A percentile compares a stretch with the other conserved stretches of the same genome.
phyloP scores from a whole-genome alignment of 2,888 invertebrate genomes.

The Xestia rhomboidea region DNA sequence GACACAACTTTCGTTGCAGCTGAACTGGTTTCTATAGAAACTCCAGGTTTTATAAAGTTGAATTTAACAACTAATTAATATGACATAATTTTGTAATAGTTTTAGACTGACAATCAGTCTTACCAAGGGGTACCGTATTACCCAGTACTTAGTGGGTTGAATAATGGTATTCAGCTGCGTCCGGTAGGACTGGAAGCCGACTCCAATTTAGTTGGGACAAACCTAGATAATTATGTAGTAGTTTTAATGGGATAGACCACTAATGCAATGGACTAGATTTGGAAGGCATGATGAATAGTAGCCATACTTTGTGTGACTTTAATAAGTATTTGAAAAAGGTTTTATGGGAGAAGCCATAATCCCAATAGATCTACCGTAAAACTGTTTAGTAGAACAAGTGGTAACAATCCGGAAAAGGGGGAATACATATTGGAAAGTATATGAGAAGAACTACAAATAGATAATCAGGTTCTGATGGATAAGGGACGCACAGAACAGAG shows the following conservation, averaged over 20 bases:
- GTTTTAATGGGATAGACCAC: neutral
- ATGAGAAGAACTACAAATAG: neutral
- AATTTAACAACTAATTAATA: no score
- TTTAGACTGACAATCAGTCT: neutral
- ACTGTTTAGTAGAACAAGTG: neutral
- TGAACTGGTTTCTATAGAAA: constrained; percentile 32
- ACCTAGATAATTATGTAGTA: neutral
- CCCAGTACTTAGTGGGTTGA: no score
- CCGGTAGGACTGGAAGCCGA: no score
- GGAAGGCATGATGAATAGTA: neutral
- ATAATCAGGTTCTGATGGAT: neutral
- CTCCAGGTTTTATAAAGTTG: neutral
- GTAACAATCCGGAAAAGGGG: no score
- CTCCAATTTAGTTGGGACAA: no score
- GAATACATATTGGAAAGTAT: neutral
- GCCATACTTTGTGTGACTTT: neutral
- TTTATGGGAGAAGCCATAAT: neutral
- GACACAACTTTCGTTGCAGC: constrained; percentile 28
- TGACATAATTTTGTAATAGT: constrained; percentile 4
- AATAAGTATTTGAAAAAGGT: neutral
- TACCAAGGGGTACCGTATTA: no score
- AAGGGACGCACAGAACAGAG: no score
- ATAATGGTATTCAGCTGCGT: no score
- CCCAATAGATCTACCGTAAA: neutral
- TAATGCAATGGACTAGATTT: neutral